A percentile compares a stretch with the other conserved stretches of the same genome.
Conservation (phyloP, 2,888 invertebrate genomes). For the Philonicus albiceps region DNA sequence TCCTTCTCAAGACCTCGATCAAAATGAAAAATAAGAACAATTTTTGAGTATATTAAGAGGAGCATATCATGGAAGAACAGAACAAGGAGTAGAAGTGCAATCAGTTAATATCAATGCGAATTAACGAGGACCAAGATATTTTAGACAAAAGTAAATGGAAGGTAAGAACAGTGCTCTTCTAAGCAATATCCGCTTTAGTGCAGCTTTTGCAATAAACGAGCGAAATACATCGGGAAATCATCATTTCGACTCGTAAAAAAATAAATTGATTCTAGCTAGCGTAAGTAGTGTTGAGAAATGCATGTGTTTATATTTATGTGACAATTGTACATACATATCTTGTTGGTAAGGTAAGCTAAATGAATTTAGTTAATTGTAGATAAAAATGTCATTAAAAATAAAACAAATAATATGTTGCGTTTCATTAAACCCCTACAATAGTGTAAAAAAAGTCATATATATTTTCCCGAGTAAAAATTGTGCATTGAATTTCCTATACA, state of each 20-base stretch:
- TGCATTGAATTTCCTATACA: too few species aligned
- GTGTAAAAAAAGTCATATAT: too few species aligned
- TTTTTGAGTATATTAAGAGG: not conserved
- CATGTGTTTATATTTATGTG: conserved; percentile 28
- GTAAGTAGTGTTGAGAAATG: conserved; percentile 22
- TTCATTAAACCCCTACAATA: not conserved
- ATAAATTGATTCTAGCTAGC: not conserved
- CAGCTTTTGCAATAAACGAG: not conserved
- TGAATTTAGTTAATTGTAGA: conserved; percentile 28
- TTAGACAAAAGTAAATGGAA: not conserved
- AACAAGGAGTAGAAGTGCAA: not conserved
- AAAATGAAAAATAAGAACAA: not conserved
- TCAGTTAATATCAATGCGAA: not conserved
- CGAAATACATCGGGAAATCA: not conserved
- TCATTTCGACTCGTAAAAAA: not conserved
- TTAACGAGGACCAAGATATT: not conserved
- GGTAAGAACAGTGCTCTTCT: not conserved
- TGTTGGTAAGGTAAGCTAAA: conserved; percentile 17
- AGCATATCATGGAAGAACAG: not conserved
- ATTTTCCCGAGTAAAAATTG: too few species aligned
- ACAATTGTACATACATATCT: conserved; percentile 37
- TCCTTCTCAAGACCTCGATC: not conserved
- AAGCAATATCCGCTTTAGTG: not conserved
- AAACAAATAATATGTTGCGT: not conserved
- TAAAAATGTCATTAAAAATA: conserved; percentile 34